phyloP scores from a whole-genome alignment of 2,113 vertebrate genomes.

The Ibidorhyncha struthersii region DNA sequence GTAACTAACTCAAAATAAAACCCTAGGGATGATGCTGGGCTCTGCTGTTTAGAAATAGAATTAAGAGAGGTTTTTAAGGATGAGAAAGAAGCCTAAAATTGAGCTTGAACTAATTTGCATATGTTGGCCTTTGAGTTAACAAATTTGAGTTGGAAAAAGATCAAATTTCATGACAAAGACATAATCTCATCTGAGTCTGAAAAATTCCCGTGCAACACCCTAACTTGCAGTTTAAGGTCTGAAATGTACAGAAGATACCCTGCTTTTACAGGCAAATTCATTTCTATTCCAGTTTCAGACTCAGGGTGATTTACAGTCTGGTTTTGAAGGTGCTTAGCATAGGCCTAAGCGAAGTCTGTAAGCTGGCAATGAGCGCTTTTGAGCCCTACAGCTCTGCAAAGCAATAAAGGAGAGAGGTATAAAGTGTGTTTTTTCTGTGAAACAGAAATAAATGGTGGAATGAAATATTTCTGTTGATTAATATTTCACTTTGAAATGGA shows the following conservation, averaged over 20 bases:
- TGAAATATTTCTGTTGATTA: conserved; percentile 44
- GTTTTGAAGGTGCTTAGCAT: neutral
- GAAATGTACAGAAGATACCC: neutral
- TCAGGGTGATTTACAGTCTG: neutral
- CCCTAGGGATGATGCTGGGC: neutral
- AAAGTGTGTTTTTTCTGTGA: neutral
- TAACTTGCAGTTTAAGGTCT: neutral
- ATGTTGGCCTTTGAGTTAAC: neutral
- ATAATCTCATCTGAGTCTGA: neutral
- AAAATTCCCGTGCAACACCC: neutral
- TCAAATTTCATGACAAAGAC: neutral
- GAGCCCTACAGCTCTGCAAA: neutral
- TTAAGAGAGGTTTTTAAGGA: neutral
- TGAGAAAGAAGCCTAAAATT: neutral
- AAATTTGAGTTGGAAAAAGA: neutral
- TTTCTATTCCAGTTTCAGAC: neutral
- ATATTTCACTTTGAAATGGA: conserved; percentile 59
- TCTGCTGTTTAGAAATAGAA: neutral
- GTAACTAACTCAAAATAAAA: neutral
- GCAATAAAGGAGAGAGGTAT: neutral
- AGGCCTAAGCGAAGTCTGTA: neutral
- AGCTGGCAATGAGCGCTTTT: neutral
- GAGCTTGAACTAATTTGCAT: neutral
- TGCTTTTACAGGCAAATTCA: neutral
- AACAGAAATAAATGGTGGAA: conserved; percentile 10